Percentiles rank a stretch among this genome's conserved stretches.
These are phyloP conservation scores for Erebia ligea DNA, from an alignment of 2,888 invertebrate species.

Conservation along the genomic window DNA sequence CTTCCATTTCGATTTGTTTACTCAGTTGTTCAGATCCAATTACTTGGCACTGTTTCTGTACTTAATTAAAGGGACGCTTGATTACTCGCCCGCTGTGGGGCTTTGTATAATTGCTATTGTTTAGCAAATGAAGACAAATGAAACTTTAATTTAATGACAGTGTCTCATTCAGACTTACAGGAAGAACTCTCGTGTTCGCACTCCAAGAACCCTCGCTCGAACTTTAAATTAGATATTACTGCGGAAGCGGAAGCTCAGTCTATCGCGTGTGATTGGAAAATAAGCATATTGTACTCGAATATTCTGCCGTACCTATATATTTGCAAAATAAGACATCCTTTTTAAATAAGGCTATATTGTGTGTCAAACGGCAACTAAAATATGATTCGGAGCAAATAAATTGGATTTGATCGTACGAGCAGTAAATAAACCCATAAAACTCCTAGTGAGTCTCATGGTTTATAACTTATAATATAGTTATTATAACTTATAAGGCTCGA, in stretches of 20 bases:
- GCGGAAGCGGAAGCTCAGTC: slow-evolving; percentile 40
- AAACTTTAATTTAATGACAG: slow-evolving; percentile 83
- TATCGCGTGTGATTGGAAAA: slow-evolving; percentile 40
- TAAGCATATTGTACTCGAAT: slow-evolving; percentile 19
- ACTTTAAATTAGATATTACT: slow-evolving; percentile 62
- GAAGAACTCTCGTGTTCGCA: slow-evolving; percentile 65
- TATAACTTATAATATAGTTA: no score
- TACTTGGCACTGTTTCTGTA: slow-evolving; percentile 83
- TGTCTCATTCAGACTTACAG: slow-evolving; percentile 76
- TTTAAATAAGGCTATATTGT: slow-evolving; percentile 3
- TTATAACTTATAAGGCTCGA: no score
- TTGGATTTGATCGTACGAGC: background rate
- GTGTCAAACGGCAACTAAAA: background rate
- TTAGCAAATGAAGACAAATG: slow-evolving; percentile 84
- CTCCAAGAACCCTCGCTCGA: slow-evolving; percentile 59
- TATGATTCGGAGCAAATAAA: background rate
- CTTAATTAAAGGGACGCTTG: slow-evolving; percentile 84
- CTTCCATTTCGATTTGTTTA: slow-evolving; percentile 83
- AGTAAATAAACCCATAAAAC: background rate
- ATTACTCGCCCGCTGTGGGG: slow-evolving; percentile 83
- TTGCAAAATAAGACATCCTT: slow-evolving; percentile 4
- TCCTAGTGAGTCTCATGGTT: background rate
- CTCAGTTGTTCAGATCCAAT: slow-evolving; percentile 83
- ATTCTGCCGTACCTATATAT: slow-evolving; percentile 1
- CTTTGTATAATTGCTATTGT: slow-evolving; percentile 84